A percentile compares a stretch with the other conserved stretches of the same genome.
Conservation (phyloP, 2,888 invertebrate species). For the Oligia latruncula region DNA sequence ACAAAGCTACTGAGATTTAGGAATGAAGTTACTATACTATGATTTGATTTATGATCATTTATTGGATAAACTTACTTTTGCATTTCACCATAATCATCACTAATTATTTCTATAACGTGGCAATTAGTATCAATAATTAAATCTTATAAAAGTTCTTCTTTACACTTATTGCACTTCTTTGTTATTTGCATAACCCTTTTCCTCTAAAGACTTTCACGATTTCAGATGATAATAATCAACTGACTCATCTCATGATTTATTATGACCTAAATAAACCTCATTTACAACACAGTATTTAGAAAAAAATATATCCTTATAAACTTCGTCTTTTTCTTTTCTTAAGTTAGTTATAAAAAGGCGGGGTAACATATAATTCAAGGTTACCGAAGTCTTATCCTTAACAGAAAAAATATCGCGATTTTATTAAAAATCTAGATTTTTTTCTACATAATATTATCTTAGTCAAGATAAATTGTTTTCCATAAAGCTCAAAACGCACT, state of each 20-base stretch:
- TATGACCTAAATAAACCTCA: conserved; percentile 32
- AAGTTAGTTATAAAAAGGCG: conserved; percentile 6
- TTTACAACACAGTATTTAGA: neutral
- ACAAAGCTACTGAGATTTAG: conserved; percentile 51
- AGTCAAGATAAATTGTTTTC: conserved; percentile 3
- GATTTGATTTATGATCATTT: conserved; percentile 44
- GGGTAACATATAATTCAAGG: conserved; percentile 26
- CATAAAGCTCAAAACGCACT: conserved; percentile 45
- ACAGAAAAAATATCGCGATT: neutral
- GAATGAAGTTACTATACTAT: conserved; percentile 35
- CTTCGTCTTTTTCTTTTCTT: neutral
- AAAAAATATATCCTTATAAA: neutral
- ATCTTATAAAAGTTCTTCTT: neutral
- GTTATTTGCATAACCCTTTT: neutral
- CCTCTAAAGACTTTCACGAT: conserved; percentile 15
- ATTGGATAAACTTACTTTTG: conserved; percentile 10
- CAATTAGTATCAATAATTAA: neutral
- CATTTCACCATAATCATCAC: neutral
- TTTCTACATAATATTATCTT: neutral
- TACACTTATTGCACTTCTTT: neutral
- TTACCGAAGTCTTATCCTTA: conserved; percentile 9
- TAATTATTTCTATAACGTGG: neutral
- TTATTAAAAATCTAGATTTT: conserved; percentile 3
- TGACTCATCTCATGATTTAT: conserved; percentile 20
- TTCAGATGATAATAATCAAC: conserved; percentile 12